Percentiles rank a stretch among this genome's conserved stretches.
These are phyloP conservation scores for Notolepis coatsorum DNA, from an alignment of 2,797 vertebrate genomes.

Conservation along the genomic window DNA sequence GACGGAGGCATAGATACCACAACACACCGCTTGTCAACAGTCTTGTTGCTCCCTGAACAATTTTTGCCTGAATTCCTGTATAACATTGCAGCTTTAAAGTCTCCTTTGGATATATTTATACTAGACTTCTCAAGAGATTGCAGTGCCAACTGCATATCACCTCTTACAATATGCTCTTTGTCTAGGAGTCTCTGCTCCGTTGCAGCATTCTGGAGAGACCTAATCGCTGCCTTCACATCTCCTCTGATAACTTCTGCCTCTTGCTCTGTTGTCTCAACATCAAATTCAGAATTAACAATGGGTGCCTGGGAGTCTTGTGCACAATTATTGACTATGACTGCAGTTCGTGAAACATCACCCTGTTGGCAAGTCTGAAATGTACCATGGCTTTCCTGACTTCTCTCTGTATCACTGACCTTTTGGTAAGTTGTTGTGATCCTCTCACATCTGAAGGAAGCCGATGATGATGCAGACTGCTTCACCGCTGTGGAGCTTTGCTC, in stretches of 20 bases:
- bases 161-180: slow-evolving; percentile 87
- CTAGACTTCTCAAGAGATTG: slow-evolving; percentile 87
- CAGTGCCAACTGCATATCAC: slow-evolving; percentile 83
- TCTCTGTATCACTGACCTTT: slow-evolving; percentile 94
- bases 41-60: slow-evolving; percentile 83
- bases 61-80: slow-evolving; percentile 88
- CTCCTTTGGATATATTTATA: slow-evolving; percentile 88
- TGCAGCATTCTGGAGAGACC: slow-evolving; percentile 85
- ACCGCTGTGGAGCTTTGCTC: slow-evolving; percentile 61
- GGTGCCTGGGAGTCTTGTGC: slow-evolving; percentile 78
- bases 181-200: slow-evolving; percentile 85
- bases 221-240: slow-evolving; percentile 90
- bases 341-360: slow-evolving; percentile 67
- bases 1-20: slow-evolving; percentile 78
- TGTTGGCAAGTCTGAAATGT: slow-evolving; percentile 75
- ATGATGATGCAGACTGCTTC: slow-evolving; percentile 58
- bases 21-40: slow-evolving; percentile 83
- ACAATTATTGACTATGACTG: slow-evolving; percentile 78
- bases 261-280: slow-evolving; percentile 82
- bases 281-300: slow-evolving; percentile 78
- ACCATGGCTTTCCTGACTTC: slow-evolving; percentile 72
- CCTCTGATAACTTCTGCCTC: slow-evolving; percentile 84
- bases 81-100: slow-evolving; percentile 91
- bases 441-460: slow-evolving; percentile 66
- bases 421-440: slow-evolving; percentile 79